Evolutionary conservation across 1,140 invertebrate genomes (phyloP), one percentile per base, ranked within the genome.

Genomic region (Halesus radiatus): DNA sequence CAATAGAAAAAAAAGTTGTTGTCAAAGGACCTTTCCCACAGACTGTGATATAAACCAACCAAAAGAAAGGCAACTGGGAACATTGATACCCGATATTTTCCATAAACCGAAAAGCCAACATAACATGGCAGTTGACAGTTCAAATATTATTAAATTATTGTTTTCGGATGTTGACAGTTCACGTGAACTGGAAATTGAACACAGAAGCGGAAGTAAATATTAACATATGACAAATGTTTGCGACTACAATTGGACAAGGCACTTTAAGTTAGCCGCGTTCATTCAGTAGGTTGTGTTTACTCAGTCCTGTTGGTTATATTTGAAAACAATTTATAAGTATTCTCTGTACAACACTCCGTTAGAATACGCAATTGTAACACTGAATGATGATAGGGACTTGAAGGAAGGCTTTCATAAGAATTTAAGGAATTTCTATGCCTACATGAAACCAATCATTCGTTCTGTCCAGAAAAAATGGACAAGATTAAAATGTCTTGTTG

Each of bases 201-300:
- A 66, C 64, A 37, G 76, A 23, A 78, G 76, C 76, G 76, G 76
- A 78, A 54, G 76, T 78, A 52, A 68, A 78, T 78, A 78, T 78
- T 78, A 52, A 18, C 50, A 18, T 32, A 70, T 70, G 50, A 32
- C 53, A 75, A 75, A 75, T 53, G 13, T 68, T 29, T 15, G 13
- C 3, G 6, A 60, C 56, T 29, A 23, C 0, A 13, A 23, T 64
- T 15, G 62, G 62, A 32, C 22, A 16, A 32, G 62, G 10, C 54
- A 32, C 26, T 64, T n/a, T 29, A 15, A 64, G 22, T 64, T 64
- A 26, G 26, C 26, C 62, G 62, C 62, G 10, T 20, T 60, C 56
- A 60, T 60, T 60, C 56, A 23, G 54, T 10, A 56, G 20, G n/a
- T 22, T n/a, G n/a, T n/a, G n/a, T 56, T 56, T 22, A 10, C 18